Evolutionary conservation across 2,113 vertebrate species (phyloP), one percentile per base, ranked within the genome.

Genomic region (Ramphastos sulfuratus): DNA sequence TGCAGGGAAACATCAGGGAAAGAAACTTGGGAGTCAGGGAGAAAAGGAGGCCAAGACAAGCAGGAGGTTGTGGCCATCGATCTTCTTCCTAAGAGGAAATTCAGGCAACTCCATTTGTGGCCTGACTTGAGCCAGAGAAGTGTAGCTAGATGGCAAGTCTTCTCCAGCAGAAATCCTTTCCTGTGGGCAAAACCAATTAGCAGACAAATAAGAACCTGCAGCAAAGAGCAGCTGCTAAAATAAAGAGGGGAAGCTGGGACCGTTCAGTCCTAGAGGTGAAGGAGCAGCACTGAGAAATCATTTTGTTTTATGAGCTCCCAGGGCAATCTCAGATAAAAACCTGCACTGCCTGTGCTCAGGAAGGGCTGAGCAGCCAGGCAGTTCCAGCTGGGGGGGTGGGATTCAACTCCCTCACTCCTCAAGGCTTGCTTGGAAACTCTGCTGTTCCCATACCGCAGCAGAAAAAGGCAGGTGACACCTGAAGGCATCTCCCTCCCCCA

Each of bases 1-100:
- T 99, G 96, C 7, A 54, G 66, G 65, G 56, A 52, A 48, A 92
- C 48, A 85, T 66, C 35, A 12, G n/a, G 60, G 76, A 87, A 50
- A 21, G 39, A 21, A 64, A 33, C 5, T 12, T 6, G 30, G 85
- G 86, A 61, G 42, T n/a, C 59, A 66, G 66, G 30, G 33, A 50
- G 31, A 95, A 56, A 56, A 82, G 3, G 54, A 90, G 60, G 65
- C 31, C 9, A 10, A 77, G 75, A 18, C 48, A 16, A 84, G 4
- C 0, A 1, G 46, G 30, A 48, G 58, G 48, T 10, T 12, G 17
- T 42, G 27, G 70, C 44, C 46, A 90, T 70, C 3, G 24, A 76
- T 35, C 59, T 52, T 73, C 75, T 9, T 78, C 28, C 81, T 44
- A 39, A 50, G 6, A 19, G 75, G 74, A 82, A 87, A 87, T 66